Evolutionary conservation across 2,888 invertebrate species (phyloP), one percentile per base, ranked within the genome.

Genomic region (Cantharis flavilabris): DNA sequence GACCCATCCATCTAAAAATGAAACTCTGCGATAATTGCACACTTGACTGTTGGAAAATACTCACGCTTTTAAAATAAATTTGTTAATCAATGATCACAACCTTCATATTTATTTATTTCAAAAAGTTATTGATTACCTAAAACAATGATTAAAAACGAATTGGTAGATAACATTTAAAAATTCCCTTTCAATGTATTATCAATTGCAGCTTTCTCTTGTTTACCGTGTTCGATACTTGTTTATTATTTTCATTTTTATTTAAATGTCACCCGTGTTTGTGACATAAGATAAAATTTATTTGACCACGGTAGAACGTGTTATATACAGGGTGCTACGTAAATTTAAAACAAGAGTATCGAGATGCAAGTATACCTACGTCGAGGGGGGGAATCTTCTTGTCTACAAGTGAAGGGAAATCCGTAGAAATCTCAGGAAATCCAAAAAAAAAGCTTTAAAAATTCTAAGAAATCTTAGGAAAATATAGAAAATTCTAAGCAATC

Each of bases 1-100:
- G 79, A 78, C 65, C 70, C 74, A 28, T 82, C 78, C 82, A 82
- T 82, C 78, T 80, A 63, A 28, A 69, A 71, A 69, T 7, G 7
- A 7, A 49, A 2, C 26, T 49, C 49, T 7, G 1, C 13, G n/a
- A n/a, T 49, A 9, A 49, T 49, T 49, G 7, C 5, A n/a, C 49
- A 49, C 49, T 49, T 49, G 49, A 49, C n/a, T 49, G 49, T 49
- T 49, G 49, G 13, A 49, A 49, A 49, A 49, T 49, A 49, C 49
- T 49, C 49, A 49, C 49, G 49, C 49, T 49, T 49, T 49, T 49
- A 49, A 49, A 49, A 49, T n/a, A 49, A 49, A 49, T 49, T 49
- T 49, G 49, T 49, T 49, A 49, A 49, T 49, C 49, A 49, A 49
- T 49, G 49, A 49, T 49, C 49, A 49, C 49, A 49, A 49, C 49